Base-by-base conservation (phyloP, 2,797 vertebrate species). In the Hozukius guyotensis region DNA sequence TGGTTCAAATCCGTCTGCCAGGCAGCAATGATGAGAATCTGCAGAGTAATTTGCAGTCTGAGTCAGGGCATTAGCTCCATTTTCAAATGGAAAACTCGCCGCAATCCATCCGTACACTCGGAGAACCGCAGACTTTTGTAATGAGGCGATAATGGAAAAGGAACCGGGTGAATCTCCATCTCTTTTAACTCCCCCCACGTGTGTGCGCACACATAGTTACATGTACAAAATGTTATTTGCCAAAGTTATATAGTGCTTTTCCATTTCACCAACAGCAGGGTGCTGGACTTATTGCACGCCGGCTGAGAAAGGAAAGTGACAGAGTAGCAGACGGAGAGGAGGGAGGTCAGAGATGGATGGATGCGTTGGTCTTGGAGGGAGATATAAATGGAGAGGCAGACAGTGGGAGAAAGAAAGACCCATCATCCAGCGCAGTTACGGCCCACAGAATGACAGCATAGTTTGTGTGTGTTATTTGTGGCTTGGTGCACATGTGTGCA, bases 381-480 rank as follows among this genome's bases (percentile, higher is more conserved):
- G 89, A 92, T 91, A 93, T 89, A 89, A 90, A 94, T 90, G 87
- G 89, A 89, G 84, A 80, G 68, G 73, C 75, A 83, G 83, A 86
- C 80, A 72, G 81, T 36, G 67, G 53, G 66, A 78, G 86, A 88
- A 80, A 86, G 87, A 86, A 82, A 92, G 80, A 91, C 89, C 77
- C 80, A 89, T 93, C 89, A 92, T 88, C 65, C 73, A 18, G 70
- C 31, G 60, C 68, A 72, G 82, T 87, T 86, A 81, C 81, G 64
- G 68, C 86, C 87, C 75, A 85, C 80, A 75, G 72, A 87, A 61
- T 90, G 92, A 92, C 83, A 86, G 78, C 78, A 24, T n/a, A 20
- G 57, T 63, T 72, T 77, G 61, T 78, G 77, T 64, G 59, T 52
- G 77, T 87, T 78, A 75, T 82, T 73, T 83, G 75, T 84, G 75